Base-by-base conservation (phyloP, 2,113 vertebrate species). In the Antigone vipio region DNA sequence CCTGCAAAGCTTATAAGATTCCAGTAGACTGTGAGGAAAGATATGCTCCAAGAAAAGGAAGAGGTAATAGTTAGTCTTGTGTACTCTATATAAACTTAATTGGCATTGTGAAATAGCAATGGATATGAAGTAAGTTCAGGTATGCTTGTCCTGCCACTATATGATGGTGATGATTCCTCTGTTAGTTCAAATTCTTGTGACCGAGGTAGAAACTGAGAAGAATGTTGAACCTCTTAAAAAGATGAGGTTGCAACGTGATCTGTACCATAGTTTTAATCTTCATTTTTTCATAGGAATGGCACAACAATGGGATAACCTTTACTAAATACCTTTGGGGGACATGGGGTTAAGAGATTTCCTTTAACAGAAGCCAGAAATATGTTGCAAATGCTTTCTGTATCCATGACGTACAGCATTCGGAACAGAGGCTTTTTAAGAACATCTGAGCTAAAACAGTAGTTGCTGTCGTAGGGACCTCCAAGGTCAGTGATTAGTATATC, bases 41-140 rank as follows among this genome's bases (percentile, higher is more conserved):
- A 90, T 96, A 88, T 72, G 78, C 78, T 93, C 11, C 95, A 92
- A 67, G 82, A 72, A 83, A 94, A 96, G 74, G 92, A 95, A 93
- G 88, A 95, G 92, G 75, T 95, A 95, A 92, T 83, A 90, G 86
- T 93, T 95, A 89, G 71, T 82, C 87, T 94, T 92, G 44, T 96
- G 69, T 93, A 64, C 44, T 92, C 71, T 62, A 7, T 92, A 49
- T 85, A 60, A 94, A 75, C 34, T 83, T 81, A 34, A 62, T 8
- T 92, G 19, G 44, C 15, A 26, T 75, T 92, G n/a, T 92, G 56
- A 85, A 85, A 68, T 69, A 93, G 78, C 45, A 56, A 26, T 49
- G 62, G 24, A 49, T 85, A 34, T n/a, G 23, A 90, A 72, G 40
- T 79, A 38, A 93, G 58, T 55, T 88, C 11, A 68, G 47, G 40